These are phyloP conservation scores for Mamestra configurata DNA, from an alignment of 1,140 invertebrate genomes.

Conservation along the genomic window DNA sequence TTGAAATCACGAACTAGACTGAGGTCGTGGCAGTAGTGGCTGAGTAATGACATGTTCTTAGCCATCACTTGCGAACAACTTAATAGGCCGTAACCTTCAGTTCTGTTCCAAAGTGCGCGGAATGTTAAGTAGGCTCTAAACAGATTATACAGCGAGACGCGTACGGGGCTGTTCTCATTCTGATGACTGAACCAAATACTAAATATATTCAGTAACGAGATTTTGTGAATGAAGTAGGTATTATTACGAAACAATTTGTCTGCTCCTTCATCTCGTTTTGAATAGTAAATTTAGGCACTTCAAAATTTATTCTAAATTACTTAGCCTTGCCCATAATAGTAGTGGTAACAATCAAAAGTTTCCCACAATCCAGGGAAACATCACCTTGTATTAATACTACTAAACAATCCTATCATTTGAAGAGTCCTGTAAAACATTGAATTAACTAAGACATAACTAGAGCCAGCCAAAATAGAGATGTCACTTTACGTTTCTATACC, in stretches of 20 bases:
- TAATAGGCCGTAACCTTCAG: slow-evolving; percentile 37
- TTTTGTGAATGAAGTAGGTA: not conserved
- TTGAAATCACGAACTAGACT: slow-evolving; percentile 9
- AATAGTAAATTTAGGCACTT: no score
- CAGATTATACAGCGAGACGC: slow-evolving; percentile 13
- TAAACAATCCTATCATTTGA: no score
- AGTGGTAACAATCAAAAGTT: no score
- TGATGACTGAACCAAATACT: not conserved
- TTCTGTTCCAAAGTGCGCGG: not conserved
- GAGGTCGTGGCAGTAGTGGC: slow-evolving; percentile 8
- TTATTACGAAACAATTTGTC: no score
- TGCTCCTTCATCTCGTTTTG: no score
- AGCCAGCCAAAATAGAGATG: slow-evolving; percentile 21
- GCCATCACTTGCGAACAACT: slow-evolving; percentile 24
- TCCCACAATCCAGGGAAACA: no score
- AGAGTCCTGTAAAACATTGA: not conserved
- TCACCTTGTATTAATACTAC: no score
- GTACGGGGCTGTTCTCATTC: not conserved
- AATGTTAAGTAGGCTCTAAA: slow-evolving; percentile 29
- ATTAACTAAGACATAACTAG: slow-evolving; percentile 16
- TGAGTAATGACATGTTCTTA: slow-evolving; percentile 38
- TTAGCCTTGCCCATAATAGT: no score
- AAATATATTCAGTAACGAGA: not conserved
- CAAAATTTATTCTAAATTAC: no score
- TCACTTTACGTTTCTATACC: slow-evolving; percentile 13